Evolutionary conservation across 2,113 vertebrate species (phyloP).

Genomic region (Rhinolophus sinicus): DNA sequence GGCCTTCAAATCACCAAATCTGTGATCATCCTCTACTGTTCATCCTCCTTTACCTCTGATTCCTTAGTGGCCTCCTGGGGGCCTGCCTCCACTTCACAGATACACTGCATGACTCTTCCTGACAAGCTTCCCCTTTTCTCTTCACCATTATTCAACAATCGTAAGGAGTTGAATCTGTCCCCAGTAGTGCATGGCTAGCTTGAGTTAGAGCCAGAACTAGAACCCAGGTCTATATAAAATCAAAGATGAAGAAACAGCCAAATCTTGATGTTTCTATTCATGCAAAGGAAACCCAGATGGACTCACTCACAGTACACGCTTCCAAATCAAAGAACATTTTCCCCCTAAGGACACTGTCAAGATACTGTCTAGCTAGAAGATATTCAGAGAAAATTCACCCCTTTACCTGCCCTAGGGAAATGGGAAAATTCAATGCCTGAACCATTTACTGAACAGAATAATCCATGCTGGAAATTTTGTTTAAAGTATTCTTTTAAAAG

Average conservation of each 20-base stretch:
- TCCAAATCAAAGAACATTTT: constrained; percentile 60
- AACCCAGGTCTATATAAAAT: constrained; percentile 38
- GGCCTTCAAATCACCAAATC: neutral
- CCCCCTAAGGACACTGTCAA: constrained; percentile 56
- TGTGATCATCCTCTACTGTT: neutral
- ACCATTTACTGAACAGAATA: constrained; percentile 55
- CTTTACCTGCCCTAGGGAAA: constrained; percentile 78
- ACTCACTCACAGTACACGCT: constrained; percentile 1
- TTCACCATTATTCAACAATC: neutral
- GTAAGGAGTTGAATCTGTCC: neutral
- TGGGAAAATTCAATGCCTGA: constrained; percentile 61
- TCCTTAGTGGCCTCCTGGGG: neutral
- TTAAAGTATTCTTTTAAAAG: constrained; percentile 72
- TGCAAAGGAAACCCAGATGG: constrained; percentile 70
- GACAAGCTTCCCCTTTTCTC: neutral
- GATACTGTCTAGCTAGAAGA: constrained; percentile 61
- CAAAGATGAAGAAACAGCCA: constrained; percentile 1
- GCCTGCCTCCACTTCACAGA: neutral
- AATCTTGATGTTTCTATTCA: constrained; percentile 51
- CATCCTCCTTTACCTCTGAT: neutral
- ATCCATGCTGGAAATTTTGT: constrained; percentile 65
- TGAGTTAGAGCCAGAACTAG: constrained; percentile 53
- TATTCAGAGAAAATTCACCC: constrained; percentile 68
- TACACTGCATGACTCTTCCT: neutral
- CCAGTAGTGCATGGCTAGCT: neutral